These are phyloP conservation scores for Dipodomys ordii DNA, from an alignment of 2,113 vertebrate genomes.

Conservation along the genomic window DNA sequence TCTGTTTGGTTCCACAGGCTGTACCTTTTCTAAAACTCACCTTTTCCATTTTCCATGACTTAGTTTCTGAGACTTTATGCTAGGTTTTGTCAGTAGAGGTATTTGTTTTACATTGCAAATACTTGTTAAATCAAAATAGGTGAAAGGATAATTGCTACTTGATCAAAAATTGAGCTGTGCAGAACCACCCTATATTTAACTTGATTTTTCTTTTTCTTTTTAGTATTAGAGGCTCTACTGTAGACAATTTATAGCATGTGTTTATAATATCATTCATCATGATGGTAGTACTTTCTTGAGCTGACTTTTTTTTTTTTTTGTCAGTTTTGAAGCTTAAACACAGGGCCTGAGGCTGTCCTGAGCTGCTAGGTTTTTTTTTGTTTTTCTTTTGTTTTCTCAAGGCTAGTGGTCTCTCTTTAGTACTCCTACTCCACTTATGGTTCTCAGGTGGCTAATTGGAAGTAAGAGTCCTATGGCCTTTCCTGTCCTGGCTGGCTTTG, in stretches of 20 bases:
- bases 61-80: conserved; percentile 18
- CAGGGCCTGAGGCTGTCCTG: no score
- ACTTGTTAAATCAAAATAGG: conserved; percentile 40
- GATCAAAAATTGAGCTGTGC: conserved; percentile 41
- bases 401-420: no score
- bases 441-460: no score
- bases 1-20: not conserved
- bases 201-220: conserved; percentile 58
- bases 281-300: conserved; percentile 58
- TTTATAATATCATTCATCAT: conserved; percentile 33
- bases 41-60: not conserved
- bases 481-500: no score
- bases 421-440: no score
- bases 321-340: no score
- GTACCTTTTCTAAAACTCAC: not conserved
- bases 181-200: conserved; percentile 44
- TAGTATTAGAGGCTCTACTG: conserved; percentile 27
- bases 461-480: no score
- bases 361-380: no score
- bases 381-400: no score
- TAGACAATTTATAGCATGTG: not conserved
- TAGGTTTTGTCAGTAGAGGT: not conserved
- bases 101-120: conserved; percentile 28
- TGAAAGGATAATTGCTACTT: conserved; percentile 29
- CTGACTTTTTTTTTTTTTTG: not conserved